Conservation (phyloP, 2,797 vertebrate species). For the Miichthys miiuy region DNA sequence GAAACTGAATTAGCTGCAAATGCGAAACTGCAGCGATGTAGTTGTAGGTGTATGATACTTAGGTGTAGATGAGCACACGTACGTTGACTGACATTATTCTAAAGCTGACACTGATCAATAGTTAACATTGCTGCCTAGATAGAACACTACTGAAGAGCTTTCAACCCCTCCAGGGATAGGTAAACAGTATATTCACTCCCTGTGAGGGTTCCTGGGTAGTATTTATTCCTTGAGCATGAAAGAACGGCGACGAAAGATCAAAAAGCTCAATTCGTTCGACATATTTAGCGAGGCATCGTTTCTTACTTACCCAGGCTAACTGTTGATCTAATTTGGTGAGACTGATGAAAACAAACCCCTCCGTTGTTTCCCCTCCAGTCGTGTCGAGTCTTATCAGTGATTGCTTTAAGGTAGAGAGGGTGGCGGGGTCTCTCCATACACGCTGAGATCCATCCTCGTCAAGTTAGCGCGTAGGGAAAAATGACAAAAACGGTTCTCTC, state of each 20-base stretch:
- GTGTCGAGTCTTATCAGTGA: slow-evolving; percentile 33
- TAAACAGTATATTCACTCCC: slow-evolving; percentile 40
- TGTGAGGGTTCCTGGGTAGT: slow-evolving; percentile 47
- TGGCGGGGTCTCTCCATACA: slow-evolving; percentile 2
- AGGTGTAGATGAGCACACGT: slow-evolving; percentile 64
- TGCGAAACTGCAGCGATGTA: slow-evolving; percentile 16
- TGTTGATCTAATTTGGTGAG: slow-evolving; percentile 51
- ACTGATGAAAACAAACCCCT: slow-evolving; percentile 37
- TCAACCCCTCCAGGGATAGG: slow-evolving; percentile 39
- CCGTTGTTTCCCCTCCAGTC: slow-evolving; percentile 18
- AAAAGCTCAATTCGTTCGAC: slow-evolving; percentile 22
- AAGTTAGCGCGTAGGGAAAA: slow-evolving; percentile 21
- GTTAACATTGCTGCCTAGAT: slow-evolving; percentile 41
- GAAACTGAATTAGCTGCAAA: slow-evolving; percentile 17
- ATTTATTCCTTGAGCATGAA: slow-evolving; percentile 63
- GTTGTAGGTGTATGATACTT: slow-evolving; percentile 48
- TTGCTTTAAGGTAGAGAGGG: slow-evolving; percentile 37
- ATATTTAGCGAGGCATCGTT: slow-evolving; percentile 27
- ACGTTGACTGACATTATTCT: slow-evolving; percentile 55
- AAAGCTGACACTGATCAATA: slow-evolving; percentile 48
- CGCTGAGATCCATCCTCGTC: slow-evolving; percentile 3
- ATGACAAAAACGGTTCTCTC: slow-evolving; percentile 56
- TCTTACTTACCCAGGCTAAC: slow-evolving; percentile 40
- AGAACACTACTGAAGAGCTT: slow-evolving; percentile 51
- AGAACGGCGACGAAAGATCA: slow-evolving; percentile 37